A percentile compares a stretch with the other conserved stretches of the same genome.
Conservation (phyloP, 35 echinoderm and acorn worm species). For the Diadema setosum region DNA sequence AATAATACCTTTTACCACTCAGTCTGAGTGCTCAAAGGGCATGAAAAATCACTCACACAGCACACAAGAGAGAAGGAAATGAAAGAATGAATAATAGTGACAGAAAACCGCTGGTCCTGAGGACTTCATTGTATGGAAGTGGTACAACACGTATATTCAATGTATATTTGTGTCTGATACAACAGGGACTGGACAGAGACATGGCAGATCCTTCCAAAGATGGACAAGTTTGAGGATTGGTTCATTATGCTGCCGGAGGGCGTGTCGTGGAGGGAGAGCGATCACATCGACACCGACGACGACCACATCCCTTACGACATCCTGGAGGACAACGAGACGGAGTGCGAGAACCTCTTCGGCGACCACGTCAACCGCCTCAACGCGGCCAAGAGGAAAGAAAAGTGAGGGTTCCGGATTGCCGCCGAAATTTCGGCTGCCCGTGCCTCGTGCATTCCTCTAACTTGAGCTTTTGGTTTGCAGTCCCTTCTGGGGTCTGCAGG, state of each 20-base stretch:
- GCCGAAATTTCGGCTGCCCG: background rate
- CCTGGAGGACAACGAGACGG: slow-evolving; percentile 35
- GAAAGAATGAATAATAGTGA: no score
- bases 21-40: no score
- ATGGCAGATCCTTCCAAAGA: slow-evolving; percentile 7
- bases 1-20: no score
- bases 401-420: slow-evolving; percentile 31
- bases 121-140: no score
- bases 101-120: no score
- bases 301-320: slow-evolving; percentile 63
- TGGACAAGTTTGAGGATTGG: slow-evolving; percentile 56
- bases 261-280: slow-evolving; percentile 53
- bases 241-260: slow-evolving; percentile 49
- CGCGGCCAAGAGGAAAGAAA: slow-evolving; percentile 78
- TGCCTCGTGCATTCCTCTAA: background rate
- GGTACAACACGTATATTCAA: no score
- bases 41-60: no score
- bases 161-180: no score
- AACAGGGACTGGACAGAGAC: slow-evolving; percentile 76
- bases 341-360: slow-evolving; percentile 65
- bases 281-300: slow-evolving; percentile 65
- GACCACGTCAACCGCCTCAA: slow-evolving; percentile 69
- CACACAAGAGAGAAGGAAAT: no score
- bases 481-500: background rate
- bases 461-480: background rate